These are phyloP conservation scores for Squalus acanthias DNA, from an alignment of 2,797 vertebrate genomes.

Conservation along the genomic window DNA sequence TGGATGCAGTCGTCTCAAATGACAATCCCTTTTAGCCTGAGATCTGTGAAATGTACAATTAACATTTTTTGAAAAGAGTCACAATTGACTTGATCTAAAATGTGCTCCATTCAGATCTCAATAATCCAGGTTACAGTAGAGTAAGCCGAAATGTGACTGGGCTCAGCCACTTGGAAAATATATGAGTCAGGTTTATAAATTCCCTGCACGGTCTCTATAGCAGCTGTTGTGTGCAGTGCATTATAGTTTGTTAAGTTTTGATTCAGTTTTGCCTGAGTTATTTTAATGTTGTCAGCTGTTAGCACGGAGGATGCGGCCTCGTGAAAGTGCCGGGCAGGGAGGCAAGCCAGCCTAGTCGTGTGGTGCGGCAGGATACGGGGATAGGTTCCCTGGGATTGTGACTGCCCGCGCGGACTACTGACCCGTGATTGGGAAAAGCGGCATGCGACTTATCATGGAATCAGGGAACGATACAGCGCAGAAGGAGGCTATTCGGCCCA, in stretches of 20 bases:
- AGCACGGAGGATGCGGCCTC: background rate
- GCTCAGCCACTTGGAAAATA: conserved; percentile 21
- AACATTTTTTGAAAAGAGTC: conserved; percentile 32
- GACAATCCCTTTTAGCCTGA: background rate
- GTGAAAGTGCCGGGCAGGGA: background rate
- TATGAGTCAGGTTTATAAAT: conserved; percentile 12
- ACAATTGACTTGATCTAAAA: conserved; percentile 17
- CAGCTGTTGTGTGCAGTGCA: background rate
- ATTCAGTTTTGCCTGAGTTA: conserved; percentile 23
- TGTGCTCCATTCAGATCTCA: conserved; percentile 24
- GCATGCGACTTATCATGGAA: background rate
- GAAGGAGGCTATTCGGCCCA: background rate
- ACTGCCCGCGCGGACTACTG: background rate
- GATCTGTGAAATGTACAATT: background rate
- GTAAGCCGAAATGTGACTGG: background rate
- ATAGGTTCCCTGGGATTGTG: background rate
- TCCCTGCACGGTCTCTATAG: background rate
- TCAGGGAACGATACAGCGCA: background rate
- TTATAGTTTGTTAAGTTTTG: conserved; percentile 23
- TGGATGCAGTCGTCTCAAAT: background rate
- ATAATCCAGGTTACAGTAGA: conserved; percentile 25
- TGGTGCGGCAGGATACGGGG: background rate
- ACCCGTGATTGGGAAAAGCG: background rate
- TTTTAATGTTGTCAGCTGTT: conserved; percentile 34
- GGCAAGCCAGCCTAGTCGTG: no score